Evolutionary conservation across 1,140 invertebrate genomes (phyloP), one percentile per base, ranked within the genome.

Genomic region (Myzus persicae): DNA sequence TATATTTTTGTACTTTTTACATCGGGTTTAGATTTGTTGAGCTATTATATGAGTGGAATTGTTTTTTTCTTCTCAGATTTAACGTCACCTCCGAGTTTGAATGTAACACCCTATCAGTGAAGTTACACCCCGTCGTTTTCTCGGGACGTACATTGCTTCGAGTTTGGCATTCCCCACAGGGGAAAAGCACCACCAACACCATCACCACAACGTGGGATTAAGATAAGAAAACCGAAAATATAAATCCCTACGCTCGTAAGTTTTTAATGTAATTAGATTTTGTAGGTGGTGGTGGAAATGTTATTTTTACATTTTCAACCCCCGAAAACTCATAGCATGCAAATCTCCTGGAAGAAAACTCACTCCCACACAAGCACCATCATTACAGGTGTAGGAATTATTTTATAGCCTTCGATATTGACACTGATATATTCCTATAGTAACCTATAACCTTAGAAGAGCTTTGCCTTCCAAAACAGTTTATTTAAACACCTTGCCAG

Each of bases 261-360:
- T 87, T 89, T 89, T 89, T 89, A 89, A 89, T 40, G 88, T 89
- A 89, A 89, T 89, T 89, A 89, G 88, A 89, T 89, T 89, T 89
- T 24, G 36, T 11, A 38, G 46, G 48, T 11, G 14, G 36, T 24
- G 48, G 88, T n/a, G 36, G 48, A 54, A 54, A 89, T 54, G 48
- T 89, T 89, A 54, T 89, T 89, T 89, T 51, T 89, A 89, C 88
- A 51, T 54, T 54, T 89, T 11, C 46, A 48, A 88, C 88, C 88
- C 36, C 14, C 36, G 9, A 36, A 38, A 36, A 36, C 36, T 51
- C 46, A 44, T 20, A 8, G 44, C 38, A n/a, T 51, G n/a, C 44
- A 48, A 88, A 88, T 88, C n/a, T 40, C 26, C 26, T 26, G 1
- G 84, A 31, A 31, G 24, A n/a, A 24, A 44, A 31, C 46, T n/a